Evolutionary conservation across 1,140 invertebrate genomes (phyloP).

Genomic region (Trypoxylus dichotomus): DNA sequence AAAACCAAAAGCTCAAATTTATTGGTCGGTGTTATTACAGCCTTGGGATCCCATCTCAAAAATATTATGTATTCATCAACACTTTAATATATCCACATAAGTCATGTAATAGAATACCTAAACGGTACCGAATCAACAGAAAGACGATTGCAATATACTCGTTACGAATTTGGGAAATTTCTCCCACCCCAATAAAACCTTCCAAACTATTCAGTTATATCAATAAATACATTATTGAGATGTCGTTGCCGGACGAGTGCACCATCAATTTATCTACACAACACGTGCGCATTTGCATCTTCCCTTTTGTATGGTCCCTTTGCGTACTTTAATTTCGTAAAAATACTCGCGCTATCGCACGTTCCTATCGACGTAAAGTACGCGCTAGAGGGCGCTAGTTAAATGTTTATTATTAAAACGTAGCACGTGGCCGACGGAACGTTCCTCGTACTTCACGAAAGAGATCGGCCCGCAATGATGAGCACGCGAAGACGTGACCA

Average conservation of each 20-base stretch:
- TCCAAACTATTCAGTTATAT: neutral
- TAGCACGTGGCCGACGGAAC: slow-evolving; percentile 3
- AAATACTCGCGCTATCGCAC: slow-evolving; percentile 6
- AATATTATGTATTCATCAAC: too few species aligned
- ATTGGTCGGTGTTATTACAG: too few species aligned
- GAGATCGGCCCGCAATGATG: neutral
- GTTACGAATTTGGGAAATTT: too few species aligned
- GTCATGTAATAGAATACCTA: too few species aligned
- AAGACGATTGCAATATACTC: too few species aligned
- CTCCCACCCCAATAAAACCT: neutral
- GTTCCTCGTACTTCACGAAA: neutral
- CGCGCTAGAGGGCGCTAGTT: neutral
- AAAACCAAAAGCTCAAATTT: too few species aligned
- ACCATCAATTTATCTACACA: neutral
- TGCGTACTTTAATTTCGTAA: neutral
- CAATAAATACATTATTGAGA: neutral
- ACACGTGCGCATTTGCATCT: neutral
- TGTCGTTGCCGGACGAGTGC: neutral
- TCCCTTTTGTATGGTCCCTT: neutral
- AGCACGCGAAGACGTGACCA: slow-evolving; percentile 11
- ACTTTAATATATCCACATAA: too few species aligned
- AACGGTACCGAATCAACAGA: too few species aligned
- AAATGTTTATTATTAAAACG: slow-evolving; percentile 23
- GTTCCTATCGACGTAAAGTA: neutral
- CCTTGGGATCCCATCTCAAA: too few species aligned